phyloP scores from a whole-genome alignment of 2,888 invertebrate species.

The Pollenia amentaria region DNA sequence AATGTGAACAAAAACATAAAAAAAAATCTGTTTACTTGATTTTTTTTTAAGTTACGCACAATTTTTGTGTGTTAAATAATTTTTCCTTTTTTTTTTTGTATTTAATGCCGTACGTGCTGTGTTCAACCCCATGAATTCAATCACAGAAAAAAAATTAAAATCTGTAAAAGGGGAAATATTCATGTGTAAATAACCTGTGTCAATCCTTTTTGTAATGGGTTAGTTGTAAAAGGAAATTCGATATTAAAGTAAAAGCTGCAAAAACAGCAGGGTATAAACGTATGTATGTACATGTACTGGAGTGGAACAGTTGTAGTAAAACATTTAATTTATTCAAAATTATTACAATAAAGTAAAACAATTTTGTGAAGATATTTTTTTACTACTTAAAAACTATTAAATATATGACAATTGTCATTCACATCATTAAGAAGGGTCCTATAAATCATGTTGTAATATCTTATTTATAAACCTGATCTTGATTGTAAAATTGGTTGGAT shows the following conservation, averaged over 20 bases:
- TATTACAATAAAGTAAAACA: conserved; percentile 19
- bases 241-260: neutral
- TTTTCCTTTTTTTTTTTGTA: neutral
- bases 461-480: neutral
- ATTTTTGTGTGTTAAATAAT: conserved; percentile 35
- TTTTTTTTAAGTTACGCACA: conserved; percentile 57
- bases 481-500: neutral
- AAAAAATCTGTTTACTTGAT: conserved; percentile 34
- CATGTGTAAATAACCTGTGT: conserved; percentile 55
- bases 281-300: neutral
- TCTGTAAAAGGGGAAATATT: conserved; percentile 18
- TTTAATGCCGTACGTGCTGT: conserved; percentile 51
- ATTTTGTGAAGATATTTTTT: conserved; percentile 34
- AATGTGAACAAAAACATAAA: neutral
- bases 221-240: conserved; percentile 12
- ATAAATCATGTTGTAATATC: conserved; percentile 5
- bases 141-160: conserved; percentile 6
- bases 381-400: no score
- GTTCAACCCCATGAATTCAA: conserved; percentile 60
- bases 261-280: neutral
- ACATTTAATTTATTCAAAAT: conserved; percentile 23
- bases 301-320: conserved; percentile 3
- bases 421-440: neutral
- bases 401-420: neutral
- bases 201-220: conserved; percentile 54